A percentile compares a stretch with the other conserved stretches of the same genome.
These are phyloP conservation scores for Montifringilla adamsi DNA, from an alignment of 2,113 vertebrate genomes.

Conservation along the genomic window DNA sequence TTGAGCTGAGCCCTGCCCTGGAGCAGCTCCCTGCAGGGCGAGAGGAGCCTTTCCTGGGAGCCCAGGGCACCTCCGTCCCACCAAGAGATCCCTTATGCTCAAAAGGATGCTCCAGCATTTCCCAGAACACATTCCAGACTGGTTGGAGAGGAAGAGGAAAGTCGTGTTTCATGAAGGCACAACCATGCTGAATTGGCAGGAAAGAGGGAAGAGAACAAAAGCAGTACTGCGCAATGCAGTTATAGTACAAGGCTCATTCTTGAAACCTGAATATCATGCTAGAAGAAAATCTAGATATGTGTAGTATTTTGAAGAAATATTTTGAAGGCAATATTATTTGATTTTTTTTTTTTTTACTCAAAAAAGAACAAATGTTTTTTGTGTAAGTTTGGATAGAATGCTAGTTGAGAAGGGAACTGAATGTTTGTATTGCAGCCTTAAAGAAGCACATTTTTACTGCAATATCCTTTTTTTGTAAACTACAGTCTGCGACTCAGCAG, in stretches of 20 bases:
- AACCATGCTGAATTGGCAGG: conserved; percentile 81
- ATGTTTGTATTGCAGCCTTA: conserved; percentile 81
- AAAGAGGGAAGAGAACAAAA: conserved; percentile 61
- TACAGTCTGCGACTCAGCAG: conserved; percentile 75
- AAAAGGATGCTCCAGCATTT: conserved; percentile 48
- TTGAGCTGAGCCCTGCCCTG: neutral
- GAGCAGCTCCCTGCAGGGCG: neutral
- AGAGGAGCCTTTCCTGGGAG: neutral
- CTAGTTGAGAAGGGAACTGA: conserved; percentile 70
- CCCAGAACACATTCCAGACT: conserved; percentile 44
- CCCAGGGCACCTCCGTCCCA: conserved; percentile 12
- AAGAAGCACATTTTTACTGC: conserved; percentile 80
- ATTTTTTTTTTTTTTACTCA: conserved; percentile 55
- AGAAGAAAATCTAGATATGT: conserved; percentile 81
- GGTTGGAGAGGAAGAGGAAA: conserved; percentile 66
- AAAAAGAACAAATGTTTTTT: conserved; percentile 61
- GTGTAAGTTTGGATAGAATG: conserved; percentile 69
- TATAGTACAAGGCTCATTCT: conserved; percentile 80
- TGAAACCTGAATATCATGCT: conserved; percentile 83
- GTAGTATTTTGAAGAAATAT: conserved; percentile 74
- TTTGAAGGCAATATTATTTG: conserved; percentile 79
- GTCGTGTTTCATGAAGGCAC: conserved; percentile 77
- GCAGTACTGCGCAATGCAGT: conserved; percentile 73
- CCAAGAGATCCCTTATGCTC: neutral
- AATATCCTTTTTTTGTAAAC: conserved; percentile 84